These are phyloP conservation scores for Urocitellus parryii DNA, from an alignment of 2,113 vertebrate species.

Conservation along the genomic window DNA sequence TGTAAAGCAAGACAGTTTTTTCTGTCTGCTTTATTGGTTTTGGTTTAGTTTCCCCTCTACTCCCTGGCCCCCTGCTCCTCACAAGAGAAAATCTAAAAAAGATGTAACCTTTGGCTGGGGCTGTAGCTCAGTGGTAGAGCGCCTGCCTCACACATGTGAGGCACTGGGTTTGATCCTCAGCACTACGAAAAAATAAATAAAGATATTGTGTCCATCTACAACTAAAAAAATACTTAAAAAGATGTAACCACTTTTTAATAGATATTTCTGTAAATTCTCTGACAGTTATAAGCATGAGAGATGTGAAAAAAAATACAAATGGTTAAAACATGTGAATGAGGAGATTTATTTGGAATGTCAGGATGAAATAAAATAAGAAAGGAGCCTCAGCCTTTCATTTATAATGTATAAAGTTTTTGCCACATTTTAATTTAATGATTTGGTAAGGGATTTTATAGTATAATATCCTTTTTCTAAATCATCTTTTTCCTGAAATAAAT, in stretches of 20 bases:
- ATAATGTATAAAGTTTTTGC: not conserved
- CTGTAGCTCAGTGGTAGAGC: too few relatives aligned
- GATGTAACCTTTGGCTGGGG: too few relatives aligned
- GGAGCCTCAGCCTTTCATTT: not conserved
- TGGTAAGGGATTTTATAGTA: conserved; percentile 1
- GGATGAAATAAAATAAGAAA: not conserved
- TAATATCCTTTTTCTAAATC: not conserved
- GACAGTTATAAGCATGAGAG: not conserved
- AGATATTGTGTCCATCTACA: too few relatives aligned
- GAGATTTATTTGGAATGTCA: conserved; percentile 41
- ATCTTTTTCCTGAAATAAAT: conserved; percentile 50
- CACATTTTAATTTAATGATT: not conserved
- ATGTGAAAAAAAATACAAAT: not conserved
- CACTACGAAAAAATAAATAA: too few relatives aligned
- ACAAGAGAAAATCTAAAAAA: not conserved
- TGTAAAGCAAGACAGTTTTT: not conserved
- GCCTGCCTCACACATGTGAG: too few relatives aligned
- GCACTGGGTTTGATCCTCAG: too few relatives aligned
- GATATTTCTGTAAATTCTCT: conserved; percentile 8
- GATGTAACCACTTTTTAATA: conserved; percentile 9
- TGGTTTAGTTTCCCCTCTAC: not conserved
- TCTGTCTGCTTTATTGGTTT: not conserved
- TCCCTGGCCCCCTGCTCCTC: too few relatives aligned
- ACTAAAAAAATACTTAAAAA: too few relatives aligned
- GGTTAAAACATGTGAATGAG: conserved; percentile 4